A percentile compares a stretch with the other conserved stretches of the same genome.
phyloP scores from a whole-genome alignment of 2,888 invertebrate genomes.

The Drosophila lutescens region DNA sequence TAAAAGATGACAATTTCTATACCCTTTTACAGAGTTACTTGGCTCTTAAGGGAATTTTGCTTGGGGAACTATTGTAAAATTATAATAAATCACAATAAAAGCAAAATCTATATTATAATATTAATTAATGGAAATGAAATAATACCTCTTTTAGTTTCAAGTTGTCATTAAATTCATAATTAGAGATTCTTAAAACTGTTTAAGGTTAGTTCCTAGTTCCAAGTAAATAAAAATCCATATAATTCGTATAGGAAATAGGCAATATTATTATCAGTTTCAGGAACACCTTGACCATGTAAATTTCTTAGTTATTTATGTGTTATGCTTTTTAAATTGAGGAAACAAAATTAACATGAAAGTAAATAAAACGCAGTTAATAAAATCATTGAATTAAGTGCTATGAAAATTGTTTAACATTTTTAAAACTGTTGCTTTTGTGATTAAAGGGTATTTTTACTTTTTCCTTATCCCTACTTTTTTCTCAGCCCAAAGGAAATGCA shows the following conservation, averaged over 20 bases:
- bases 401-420: no score
- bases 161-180: not conserved
- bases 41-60: not conserved
- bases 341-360: not conserved
- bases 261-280: not conserved
- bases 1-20: slow-evolving; percentile 24
- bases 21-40: slow-evolving; percentile 7
- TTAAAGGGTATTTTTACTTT: not conserved
- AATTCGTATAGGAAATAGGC: not conserved
- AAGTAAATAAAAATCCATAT: not conserved
- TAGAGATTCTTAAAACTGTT: not conserved
- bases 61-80: not conserved
- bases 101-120: not conserved
- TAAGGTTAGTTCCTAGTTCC: not conserved
- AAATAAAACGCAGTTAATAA: no score
- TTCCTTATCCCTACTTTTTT: not conserved
- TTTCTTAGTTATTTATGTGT: not conserved
- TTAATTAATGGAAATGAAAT: not conserved
- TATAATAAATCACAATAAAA: not conserved
- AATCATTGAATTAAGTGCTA: no score
- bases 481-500: slow-evolving; percentile 59
- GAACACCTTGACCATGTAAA: not conserved
- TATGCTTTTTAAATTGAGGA: not conserved
- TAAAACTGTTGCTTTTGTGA: no score
- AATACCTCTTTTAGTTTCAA: not conserved